Percentiles rank a stretch among this genome's conserved stretches.
Conservation (phyloP, 1,140 invertebrate genomes). For the Diuraphis noxia region DNA sequence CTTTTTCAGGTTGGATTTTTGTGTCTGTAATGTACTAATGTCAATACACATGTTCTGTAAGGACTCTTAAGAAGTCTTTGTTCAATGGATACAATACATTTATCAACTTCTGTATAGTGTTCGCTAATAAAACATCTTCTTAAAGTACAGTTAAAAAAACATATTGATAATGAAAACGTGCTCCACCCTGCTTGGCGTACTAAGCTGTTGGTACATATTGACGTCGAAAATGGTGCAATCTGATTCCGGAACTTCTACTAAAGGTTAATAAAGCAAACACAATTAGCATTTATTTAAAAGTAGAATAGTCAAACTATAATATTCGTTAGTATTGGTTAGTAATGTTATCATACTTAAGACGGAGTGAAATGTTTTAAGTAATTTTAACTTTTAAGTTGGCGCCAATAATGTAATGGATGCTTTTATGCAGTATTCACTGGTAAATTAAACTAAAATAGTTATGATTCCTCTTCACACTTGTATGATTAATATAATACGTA, state of each 20-base stretch:
- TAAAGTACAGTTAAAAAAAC: background rate
- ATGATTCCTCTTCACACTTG: too few species aligned
- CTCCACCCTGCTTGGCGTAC: background rate
- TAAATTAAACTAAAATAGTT: too few species aligned
- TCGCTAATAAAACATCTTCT: background rate
- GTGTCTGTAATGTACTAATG: background rate
- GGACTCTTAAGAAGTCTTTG: background rate
- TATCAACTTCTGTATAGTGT: background rate
- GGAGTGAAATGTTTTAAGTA: too few species aligned
- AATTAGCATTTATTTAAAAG: background rate
- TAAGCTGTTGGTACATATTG: conserved; percentile 39
- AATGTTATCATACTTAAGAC: too few species aligned
- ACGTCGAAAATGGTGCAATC: background rate
- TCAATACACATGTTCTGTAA: background rate
- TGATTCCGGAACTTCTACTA: conserved; percentile 23
- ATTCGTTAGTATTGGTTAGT: background rate
- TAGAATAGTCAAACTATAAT: background rate
- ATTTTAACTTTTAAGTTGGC: too few species aligned
- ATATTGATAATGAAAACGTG: conserved; percentile 34
- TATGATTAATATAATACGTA: too few species aligned
- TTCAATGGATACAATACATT: background rate
- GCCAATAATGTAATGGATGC: too few species aligned
- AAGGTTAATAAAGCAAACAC: conserved; percentile 33
- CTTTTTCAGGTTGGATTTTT: background rate
- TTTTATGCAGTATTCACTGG: too few species aligned